Evolutionary conservation across 2,888 invertebrate species (phyloP), one percentile per base, ranked within the genome.

Genomic region (Apodemia zela): DNA sequence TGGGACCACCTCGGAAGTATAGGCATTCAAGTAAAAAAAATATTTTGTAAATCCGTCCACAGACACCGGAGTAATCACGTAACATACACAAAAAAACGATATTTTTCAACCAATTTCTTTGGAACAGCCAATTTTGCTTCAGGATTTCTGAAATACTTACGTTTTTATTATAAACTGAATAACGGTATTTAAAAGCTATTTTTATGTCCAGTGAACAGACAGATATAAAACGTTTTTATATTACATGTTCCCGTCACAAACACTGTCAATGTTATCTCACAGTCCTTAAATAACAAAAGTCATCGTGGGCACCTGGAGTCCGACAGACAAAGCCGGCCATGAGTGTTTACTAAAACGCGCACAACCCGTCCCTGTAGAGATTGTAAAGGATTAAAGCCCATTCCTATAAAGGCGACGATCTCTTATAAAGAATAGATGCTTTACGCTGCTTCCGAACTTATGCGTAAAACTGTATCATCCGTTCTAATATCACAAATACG

Each of bases 141-240:
- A 38, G 1, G 38, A 3, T 38, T 13, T 13, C 38, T 38, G 38
- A 38, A 13, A 38, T 38, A 11, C 2, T 3, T 33, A 33, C 33
- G 2, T 38, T 38, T 38, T 38, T 38, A 38, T 11, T 38, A 38
- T 38, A 38, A 11, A 38, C 38, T 11, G 13, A 38, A 38, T 13
- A 13, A 13, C 11, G 38, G 2, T 38, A 11, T 38, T 6, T 0
- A 38, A 1, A 11, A 38, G 45, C n/a, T 45, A 7, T 45, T n/a
- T 45, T 7, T 45, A n/a, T 45, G 7, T 45, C 45, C 45, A 45
- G 3, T 7, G 42, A 42, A n/a, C n/a, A 45, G 1, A 17, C n/a
- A 45, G n/a, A n/a, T n/a, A n/a, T 45, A 45, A 45, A 45, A 7
- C n/a, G n/a, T 29, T 54, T 54, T 54, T 54, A 54, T 29, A 29